Base-by-base conservation (phyloP, 2,888 invertebrate species). In the Brachynemurus nebulosus region DNA sequence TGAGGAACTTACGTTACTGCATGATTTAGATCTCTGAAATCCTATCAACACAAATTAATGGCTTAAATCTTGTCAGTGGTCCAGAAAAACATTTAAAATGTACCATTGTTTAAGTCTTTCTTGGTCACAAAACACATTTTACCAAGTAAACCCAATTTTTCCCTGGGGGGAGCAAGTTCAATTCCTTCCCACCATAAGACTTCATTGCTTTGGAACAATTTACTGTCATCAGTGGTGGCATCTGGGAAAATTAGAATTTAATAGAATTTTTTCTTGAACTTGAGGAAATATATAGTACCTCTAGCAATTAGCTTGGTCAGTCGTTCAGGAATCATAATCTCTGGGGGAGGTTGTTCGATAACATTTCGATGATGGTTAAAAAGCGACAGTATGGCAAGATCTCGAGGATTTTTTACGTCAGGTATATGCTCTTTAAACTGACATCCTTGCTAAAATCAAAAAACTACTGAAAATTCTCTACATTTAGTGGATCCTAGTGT, bases 181-280 rank as follows among this genome's bases (percentile, higher is more conserved):
- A 81, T 68, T 16, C 81, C 81, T 46, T 77, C 75, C 81, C 81
- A 81, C 80, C 80, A 81, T 65, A 78, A 78, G 46, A 71, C 67
- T 57, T 80, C 79, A 59, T 74, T 76, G 27, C 27, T 44, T 8
- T 23, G 19, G 14, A 42, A 42, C 11, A 42, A 11, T 16, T 18
- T 42, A 12, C 16, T 14, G 19, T 30, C 18, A 19, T 30, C 30
- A 8, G 11, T 39, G 12, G 12, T 14, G 16, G 19, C 14, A 12
- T 25, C 70, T 69, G 52, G 20, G 36, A n/a, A n/a, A n/a, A n/a
- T n/a, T n/a, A n/a, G n/a, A n/a, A n/a, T n/a, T n/a, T n/a, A n/a
- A n/a, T n/a, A n/a, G n/a, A n/a, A n/a, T n/a, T n/a, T n/a, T n/a
- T n/a, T n/a, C n/a, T n/a, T n/a, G n/a, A n/a, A n/a, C n/a, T 14